Base-by-base conservation (phyloP, 92 coral and sea anemone species). In the Phenganax subtilis region DNA sequence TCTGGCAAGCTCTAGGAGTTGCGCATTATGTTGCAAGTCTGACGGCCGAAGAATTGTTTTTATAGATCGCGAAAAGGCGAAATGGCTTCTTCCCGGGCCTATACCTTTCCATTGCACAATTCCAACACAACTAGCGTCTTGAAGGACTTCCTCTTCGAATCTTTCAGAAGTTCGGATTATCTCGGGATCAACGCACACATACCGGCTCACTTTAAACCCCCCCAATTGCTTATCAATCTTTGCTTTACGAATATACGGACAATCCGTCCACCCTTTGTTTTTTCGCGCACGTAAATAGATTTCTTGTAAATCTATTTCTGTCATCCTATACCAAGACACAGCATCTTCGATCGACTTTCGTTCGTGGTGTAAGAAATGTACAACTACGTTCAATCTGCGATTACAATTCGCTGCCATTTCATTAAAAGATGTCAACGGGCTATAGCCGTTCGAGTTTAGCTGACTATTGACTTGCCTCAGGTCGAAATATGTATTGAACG, bases 131-230 rank as follows among this genome's bases (percentile, higher is more conserved):
- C 78, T 59, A 12, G 92, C 90, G 17, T 94, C 92, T 72, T 87
- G 85, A n/a, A 94, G 80, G 30, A 94, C 89, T 52, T 82, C 91
- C 52, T 86, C 85, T 65, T 94, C 98, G 14, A 94, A 84, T 62
- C 89, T 97, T 25, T 84, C 85, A 56, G 90, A 87, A 20, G 89
- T 81, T 54, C 85, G 87, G 66, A 94, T 87, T 1, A 94, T 85
- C 70, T 94, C 92, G 28, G 98, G 98, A 81, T 94, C 98, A 12
- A 94, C 98, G 55, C 98, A 94, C 12, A 94, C 85, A 78, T 89
- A 94, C 11, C 97, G 91, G 75, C 90, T 90, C n/a, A 94, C 89
- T 86, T 92, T 88, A 75, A 94, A 94, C 10, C 89, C 90, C 44
- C 82, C 82, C 9, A 94, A 88, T 81, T 91, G 98, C 62, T 90